Conservation (phyloP, 2,888 invertebrate species). For the Lasioglossum oenotherae region DNA sequence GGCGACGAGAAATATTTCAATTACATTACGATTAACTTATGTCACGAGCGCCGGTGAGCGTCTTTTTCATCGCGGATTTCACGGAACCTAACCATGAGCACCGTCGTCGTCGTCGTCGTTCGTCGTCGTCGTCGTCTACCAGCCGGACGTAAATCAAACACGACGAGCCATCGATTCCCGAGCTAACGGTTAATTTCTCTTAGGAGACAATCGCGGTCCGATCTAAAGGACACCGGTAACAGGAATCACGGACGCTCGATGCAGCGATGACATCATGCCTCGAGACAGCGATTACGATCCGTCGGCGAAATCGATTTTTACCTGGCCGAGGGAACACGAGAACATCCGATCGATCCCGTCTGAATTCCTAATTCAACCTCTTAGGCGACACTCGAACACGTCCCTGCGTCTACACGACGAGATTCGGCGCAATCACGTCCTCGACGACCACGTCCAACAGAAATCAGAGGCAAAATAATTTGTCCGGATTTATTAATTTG, state of each 20-base stretch:
- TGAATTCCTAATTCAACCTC: conserved; percentile 3
- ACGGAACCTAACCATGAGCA: not conserved
- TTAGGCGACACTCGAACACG: not conserved
- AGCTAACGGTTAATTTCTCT: conserved; percentile 56
- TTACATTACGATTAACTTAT: conserved; percentile 52
- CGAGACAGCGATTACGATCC: conserved; percentile 49
- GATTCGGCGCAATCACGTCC: not conserved
- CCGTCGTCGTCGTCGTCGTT: not conserved
- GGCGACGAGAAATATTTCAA: conserved; percentile 54
- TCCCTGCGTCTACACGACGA: not conserved
- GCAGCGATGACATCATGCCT: conserved; percentile 48
- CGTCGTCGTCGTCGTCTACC: not conserved
- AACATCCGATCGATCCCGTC: not conserved
- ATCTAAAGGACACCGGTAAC: conserved; percentile 42
- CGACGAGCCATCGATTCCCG: conserved; percentile 50
- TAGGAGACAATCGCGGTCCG: conserved; percentile 53
- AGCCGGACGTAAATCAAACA: conserved; percentile 44
- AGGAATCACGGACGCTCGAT: conserved; percentile 37
- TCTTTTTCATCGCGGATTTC: conserved; percentile 16
- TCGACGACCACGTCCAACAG: not conserved
- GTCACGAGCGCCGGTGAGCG: not conserved
- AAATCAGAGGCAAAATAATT: not conserved
- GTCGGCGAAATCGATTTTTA: conserved; percentile 25
- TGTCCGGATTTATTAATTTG: not conserved
- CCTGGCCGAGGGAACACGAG: not conserved